Conservation (phyloP, 2,113 vertebrate species). For the Pholis gunnellus region DNA sequence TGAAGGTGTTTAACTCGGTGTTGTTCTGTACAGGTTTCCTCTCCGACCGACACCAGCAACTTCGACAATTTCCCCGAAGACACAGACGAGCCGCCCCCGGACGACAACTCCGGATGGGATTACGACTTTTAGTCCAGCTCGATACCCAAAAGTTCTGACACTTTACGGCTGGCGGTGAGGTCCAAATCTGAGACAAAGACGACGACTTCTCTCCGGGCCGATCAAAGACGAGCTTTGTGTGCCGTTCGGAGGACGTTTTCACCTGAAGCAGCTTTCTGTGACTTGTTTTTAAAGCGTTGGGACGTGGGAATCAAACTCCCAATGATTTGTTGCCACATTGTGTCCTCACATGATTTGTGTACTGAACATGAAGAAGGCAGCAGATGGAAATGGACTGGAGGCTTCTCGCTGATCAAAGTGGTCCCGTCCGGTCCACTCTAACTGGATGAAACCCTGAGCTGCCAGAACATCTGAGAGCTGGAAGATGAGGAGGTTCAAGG, state of each 20-base stretch:
- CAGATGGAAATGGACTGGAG: not conserved
- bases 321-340: constrained; percentile 1
- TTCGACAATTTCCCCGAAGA: constrained; percentile 99
- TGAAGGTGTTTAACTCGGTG: not conserved
- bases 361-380: not conserved
- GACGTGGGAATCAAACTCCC: not conserved
- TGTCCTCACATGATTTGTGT: not conserved
- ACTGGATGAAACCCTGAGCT: not conserved
- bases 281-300: constrained; percentile 2
- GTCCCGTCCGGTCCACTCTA: not conserved
- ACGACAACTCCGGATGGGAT: constrained; percentile 98
- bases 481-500: not conserved
- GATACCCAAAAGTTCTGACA: not conserved
- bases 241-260: not conserved
- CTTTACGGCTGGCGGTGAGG: constrained; percentile 42
- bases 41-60: constrained; percentile 95
- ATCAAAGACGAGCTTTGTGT: not conserved
- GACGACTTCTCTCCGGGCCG: not conserved
- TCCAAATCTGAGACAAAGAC: not conserved
- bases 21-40: constrained; percentile 86
- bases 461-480: not conserved
- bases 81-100: constrained; percentile 92
- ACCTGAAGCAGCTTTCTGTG: not conserved
- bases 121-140: constrained; percentile 88
- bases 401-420: not conserved